These are phyloP conservation scores for Atopsyche davidsoni DNA, from an alignment of 1,140 invertebrate genomes.

Conservation along the genomic window DNA sequence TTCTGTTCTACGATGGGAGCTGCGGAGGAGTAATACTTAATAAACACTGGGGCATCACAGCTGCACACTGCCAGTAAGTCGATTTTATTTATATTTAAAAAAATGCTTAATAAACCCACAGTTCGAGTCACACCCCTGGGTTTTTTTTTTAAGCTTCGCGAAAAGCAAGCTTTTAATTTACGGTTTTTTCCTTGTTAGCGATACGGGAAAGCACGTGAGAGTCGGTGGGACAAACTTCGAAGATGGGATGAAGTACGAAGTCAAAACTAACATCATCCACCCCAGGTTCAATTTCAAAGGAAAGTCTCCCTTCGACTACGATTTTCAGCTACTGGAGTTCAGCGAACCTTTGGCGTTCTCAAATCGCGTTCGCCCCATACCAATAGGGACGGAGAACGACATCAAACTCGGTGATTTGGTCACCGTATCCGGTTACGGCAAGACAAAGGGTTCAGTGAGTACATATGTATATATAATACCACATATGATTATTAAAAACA, in stretches of 20 bases:
- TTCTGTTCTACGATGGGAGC: conserved; percentile 10
- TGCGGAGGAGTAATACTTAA: conserved; percentile 17
- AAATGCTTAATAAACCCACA: too few relatives aligned
- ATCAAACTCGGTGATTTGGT: conserved; percentile 5
- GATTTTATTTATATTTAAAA: conserved; percentile 9
- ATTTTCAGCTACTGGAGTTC: conserved; percentile 20
- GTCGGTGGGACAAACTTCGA: not conserved
- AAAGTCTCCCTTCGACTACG: conserved; percentile 8
- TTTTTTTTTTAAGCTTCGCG: not conserved
- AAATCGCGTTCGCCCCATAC: conserved; percentile 9
- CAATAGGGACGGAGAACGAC: conserved; percentile 7
- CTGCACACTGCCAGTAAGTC: conserved; percentile 24
- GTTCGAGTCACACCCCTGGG: too few relatives aligned
- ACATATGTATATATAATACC: too few relatives aligned
- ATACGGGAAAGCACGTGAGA: not conserved
- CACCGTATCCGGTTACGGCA: conserved; percentile 19
- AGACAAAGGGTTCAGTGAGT: too few relatives aligned
- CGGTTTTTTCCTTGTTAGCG: not conserved
- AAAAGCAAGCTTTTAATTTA: too few relatives aligned
- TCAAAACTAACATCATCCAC: conserved; percentile 17
- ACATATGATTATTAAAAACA: too few relatives aligned
- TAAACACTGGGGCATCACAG: conserved; percentile 18
- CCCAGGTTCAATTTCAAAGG: not conserved
- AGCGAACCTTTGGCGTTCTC: conserved; percentile 8
- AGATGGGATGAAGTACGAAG: not conserved